Percentiles rank a stretch among this genome's conserved stretches.
These are phyloP conservation scores for human (Homo sapiens) DNA, from an alignment of 2,113 vertebrate genomes.

Conservation along the genomic window DNA sequence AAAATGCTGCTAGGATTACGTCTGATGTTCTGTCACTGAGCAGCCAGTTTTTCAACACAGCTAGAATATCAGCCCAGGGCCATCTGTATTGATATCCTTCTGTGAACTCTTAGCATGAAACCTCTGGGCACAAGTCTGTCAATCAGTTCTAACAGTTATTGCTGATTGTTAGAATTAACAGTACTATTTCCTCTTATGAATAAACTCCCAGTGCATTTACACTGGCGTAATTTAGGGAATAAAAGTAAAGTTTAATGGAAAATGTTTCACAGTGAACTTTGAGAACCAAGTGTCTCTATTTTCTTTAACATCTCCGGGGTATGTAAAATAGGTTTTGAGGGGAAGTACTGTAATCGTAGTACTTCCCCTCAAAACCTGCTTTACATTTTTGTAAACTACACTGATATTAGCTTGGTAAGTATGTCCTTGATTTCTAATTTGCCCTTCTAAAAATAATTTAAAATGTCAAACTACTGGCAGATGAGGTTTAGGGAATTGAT, in stretches of 20 bases:
- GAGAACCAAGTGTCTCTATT: neutral
- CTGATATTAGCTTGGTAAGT: constrained; percentile 48
- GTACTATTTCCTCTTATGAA: neutral
- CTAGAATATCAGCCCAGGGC: neutral
- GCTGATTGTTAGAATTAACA: neutral
- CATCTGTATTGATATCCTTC: neutral
- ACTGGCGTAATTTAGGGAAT: neutral
- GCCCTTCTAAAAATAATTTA: constrained; percentile 66
- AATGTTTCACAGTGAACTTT: neutral
- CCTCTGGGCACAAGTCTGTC: neutral
- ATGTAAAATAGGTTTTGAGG: no score
- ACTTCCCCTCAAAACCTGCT: neutral
- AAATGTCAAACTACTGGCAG: constrained; percentile 58
- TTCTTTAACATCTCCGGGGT: neutral
- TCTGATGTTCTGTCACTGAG: neutral
- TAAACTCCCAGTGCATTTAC: neutral
- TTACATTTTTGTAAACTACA: constrained; percentile 12
- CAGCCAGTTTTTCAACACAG: neutral
- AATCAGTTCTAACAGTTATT: neutral
- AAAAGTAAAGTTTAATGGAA: constrained; percentile 16
- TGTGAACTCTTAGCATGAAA: neutral
- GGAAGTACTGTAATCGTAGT: neutral
- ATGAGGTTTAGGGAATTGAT: constrained; percentile 44
- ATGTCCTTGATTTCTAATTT: constrained; percentile 66
- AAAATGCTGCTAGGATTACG: neutral